Evolutionary conservation across 2,888 invertebrate species (phyloP).

Genomic region (Macrostomum cliftonense): DNA sequence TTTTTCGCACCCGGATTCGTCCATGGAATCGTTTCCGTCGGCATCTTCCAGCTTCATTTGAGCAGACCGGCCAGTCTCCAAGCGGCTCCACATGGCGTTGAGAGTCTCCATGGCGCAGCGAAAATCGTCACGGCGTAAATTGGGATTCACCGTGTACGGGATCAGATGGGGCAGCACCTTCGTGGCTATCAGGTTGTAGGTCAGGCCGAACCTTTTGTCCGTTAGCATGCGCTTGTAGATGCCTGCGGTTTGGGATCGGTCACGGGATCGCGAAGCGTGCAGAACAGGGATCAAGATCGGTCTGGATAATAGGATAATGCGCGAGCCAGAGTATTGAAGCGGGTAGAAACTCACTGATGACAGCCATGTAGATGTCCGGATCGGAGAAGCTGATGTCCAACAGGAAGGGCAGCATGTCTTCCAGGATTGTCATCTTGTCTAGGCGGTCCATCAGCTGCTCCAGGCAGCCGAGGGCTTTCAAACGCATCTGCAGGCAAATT

Average conservation of each 20-base stretch:
- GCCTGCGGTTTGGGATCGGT: slow-evolving; percentile 43
- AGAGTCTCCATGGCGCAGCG: background rate
- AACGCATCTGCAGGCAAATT: slow-evolving; percentile 45
- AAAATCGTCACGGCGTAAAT: slow-evolving; percentile 36
- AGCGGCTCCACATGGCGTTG: too few relatives aligned
- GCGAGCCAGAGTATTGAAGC: too few relatives aligned
- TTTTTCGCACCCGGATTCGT: too few relatives aligned
- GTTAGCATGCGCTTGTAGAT: slow-evolving; percentile 73
- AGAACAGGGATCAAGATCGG: slow-evolving; percentile 3
- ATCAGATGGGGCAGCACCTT: slow-evolving; percentile 75
- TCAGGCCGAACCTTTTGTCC: slow-evolving; percentile 72
- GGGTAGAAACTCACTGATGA: slow-evolving; percentile 62
- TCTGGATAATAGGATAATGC: background rate
- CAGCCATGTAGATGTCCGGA: slow-evolving; percentile 66
- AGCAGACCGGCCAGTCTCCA: too few relatives aligned
- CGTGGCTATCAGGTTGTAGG: slow-evolving; percentile 73
- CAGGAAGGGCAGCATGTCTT: slow-evolving; percentile 70
- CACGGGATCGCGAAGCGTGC: background rate
- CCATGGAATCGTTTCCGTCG: too few relatives aligned
- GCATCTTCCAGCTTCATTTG: too few relatives aligned
- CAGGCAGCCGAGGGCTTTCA: slow-evolving; percentile 37
- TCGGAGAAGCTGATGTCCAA: slow-evolving; percentile 66
- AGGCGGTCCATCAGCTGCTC: slow-evolving; percentile 63
- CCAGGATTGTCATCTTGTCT: slow-evolving; percentile 67
- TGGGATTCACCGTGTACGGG: slow-evolving; percentile 74